These are phyloP conservation scores for Hydrotaea cyrtoneurina DNA, from an alignment of 2,888 invertebrate species.

Conservation along the genomic window DNA sequence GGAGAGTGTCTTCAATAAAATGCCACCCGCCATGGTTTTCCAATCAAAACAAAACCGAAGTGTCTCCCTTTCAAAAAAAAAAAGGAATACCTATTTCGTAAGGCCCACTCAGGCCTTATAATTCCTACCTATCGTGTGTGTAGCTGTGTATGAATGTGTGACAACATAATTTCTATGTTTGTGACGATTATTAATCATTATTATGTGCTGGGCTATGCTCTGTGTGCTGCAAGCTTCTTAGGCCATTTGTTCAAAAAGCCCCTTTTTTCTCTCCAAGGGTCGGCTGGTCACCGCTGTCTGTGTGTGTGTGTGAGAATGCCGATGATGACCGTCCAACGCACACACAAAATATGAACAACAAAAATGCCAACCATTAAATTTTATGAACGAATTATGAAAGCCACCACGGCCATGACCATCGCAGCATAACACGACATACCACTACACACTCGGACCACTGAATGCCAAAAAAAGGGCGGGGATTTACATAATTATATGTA, in stretches of 20 bases:
- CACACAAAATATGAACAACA: background rate
- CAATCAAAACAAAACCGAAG: no score
- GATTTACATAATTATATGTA: slow-evolving; percentile 43
- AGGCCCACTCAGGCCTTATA: no score
- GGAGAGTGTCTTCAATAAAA: no score
- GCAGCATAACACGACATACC: background rate
- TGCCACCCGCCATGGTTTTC: no score
- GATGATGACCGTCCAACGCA: background rate
- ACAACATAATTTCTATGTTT: slow-evolving; percentile 57
- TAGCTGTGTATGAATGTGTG: slow-evolving; percentile 23
- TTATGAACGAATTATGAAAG: background rate
- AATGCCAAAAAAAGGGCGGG: slow-evolving; percentile 18
- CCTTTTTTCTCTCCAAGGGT: no score
- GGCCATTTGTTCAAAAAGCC: no score
- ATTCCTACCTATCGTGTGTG: no score
- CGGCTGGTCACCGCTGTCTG: background rate
- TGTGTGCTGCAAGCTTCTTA: no score
- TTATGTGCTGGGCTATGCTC: slow-evolving; percentile 3
- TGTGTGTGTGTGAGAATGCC: background rate
- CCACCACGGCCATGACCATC: background rate
- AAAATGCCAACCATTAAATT: slow-evolving; percentile 21
- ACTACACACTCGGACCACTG: background rate
- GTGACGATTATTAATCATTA: slow-evolving; percentile 57
- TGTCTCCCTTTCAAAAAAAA: no score
- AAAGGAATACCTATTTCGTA: no score